These are phyloP conservation scores for Pocillopora damicornis DNA, from an alignment of 64 coral and sea anemone species.

Conservation along the genomic window DNA sequence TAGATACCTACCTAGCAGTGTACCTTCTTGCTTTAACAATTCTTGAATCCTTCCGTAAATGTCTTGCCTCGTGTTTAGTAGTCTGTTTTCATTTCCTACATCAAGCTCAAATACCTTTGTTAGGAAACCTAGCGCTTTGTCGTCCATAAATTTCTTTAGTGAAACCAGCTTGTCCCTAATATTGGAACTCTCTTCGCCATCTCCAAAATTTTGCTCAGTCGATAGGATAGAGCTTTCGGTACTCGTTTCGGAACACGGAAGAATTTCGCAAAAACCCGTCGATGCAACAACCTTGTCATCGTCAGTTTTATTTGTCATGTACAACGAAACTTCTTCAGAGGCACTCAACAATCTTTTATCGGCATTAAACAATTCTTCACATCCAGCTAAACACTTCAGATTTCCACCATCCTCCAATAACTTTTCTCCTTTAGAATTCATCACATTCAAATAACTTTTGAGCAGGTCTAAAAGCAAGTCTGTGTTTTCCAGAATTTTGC, in stretches of 20 bases:
- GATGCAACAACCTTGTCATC: conserved; percentile 82
- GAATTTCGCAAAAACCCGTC: neutral
- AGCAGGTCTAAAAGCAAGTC: conserved; percentile 39
- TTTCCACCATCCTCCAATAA: neutral
- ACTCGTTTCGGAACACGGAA: neutral
- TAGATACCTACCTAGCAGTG: neutral
- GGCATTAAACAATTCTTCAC: neutral
- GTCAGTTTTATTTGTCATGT: conserved; percentile 76
- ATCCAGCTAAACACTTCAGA: neutral
- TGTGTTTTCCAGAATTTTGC: conserved; percentile 50
- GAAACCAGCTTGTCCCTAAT: conserved; percentile 27
- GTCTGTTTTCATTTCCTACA: neutral
- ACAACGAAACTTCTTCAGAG: conserved; percentile 21
- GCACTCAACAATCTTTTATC: neutral
- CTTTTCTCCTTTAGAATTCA: conserved; percentile 37
- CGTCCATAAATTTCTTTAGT: conserved; percentile 39
- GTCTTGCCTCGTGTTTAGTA: neutral
- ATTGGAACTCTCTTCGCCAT: neutral
- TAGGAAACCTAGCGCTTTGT: conserved; percentile 42
- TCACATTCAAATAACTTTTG: conserved; percentile 30
- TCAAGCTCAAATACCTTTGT: conserved; percentile 57
- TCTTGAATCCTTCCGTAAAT: conserved; percentile 41
- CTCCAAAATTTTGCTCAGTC: neutral
- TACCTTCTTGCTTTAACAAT: conserved; percentile 4
- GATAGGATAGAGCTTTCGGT: conserved; percentile 6